phyloP scores from a whole-genome alignment of 2,797 vertebrate genomes.

The Hippoglossus hippoglossus region DNA sequence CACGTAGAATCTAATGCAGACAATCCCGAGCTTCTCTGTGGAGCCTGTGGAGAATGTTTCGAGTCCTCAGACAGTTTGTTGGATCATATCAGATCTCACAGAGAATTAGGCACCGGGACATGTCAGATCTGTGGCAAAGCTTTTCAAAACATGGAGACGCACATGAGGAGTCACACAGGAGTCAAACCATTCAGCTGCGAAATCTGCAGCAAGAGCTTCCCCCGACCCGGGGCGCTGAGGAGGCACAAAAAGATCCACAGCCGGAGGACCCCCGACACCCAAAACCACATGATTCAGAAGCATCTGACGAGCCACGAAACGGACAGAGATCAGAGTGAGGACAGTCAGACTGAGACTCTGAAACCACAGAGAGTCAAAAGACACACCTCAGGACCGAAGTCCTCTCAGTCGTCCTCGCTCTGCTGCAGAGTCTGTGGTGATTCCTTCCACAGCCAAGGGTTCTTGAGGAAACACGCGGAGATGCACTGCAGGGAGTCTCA shows the following conservation, averaged over 20 bases:
- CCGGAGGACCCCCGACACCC: conserved; percentile 17
- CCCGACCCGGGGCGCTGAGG: conserved; percentile 38
- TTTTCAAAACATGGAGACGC: conserved; percentile 58
- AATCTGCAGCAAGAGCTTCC: conserved; percentile 56
- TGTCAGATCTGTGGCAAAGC: conserved; percentile 50
- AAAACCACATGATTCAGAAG: conserved; percentile 21
- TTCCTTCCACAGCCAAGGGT: conserved; percentile 46
- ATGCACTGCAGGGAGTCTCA: conserved; percentile 33
- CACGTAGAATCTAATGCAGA: conserved; percentile 43
- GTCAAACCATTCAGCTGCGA: conserved; percentile 52
- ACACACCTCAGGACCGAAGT: not conserved
- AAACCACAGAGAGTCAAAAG: not conserved
- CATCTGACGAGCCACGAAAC: conserved; percentile 40
- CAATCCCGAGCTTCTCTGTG: conserved; percentile 8
- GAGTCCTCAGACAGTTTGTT: conserved; percentile 13
- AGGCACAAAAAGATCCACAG: conserved; percentile 66
- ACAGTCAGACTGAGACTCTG: not conserved
- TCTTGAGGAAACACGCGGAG: conserved; percentile 56
- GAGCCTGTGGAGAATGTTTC: conserved; percentile 34
- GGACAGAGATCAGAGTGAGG: not conserved
- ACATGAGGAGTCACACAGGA: conserved; percentile 60
- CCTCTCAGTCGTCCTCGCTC: not conserved
- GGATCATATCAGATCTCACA: conserved; percentile 42
- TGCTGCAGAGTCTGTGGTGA: conserved; percentile 56
- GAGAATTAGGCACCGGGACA: not conserved